Evolutionary conservation across 2,797 vertebrate genomes (phyloP).

Genomic region (Benthosema pterotum): DNA sequence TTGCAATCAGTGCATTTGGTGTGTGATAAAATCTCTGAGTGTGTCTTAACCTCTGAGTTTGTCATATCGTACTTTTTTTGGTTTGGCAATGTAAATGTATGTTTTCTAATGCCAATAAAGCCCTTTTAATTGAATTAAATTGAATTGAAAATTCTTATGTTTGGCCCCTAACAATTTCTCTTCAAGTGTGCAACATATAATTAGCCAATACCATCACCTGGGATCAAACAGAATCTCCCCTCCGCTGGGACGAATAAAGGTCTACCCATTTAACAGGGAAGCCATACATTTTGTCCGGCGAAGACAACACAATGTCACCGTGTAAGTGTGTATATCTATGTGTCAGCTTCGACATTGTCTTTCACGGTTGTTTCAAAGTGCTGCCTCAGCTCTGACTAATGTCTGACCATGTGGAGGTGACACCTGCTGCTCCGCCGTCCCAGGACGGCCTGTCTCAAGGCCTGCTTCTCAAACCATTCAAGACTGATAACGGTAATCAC

Average conservation of each 20-base stretch:
- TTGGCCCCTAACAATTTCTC: too few relatives aligned
- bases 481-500: constrained; percentile 24
- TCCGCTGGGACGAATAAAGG: background rate
- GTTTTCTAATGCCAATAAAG: too few relatives aligned
- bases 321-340: background rate
- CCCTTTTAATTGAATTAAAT: too few relatives aligned
- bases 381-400: constrained; percentile 35
- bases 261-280: background rate
- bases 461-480: constrained; percentile 17
- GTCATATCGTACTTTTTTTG: too few relatives aligned
- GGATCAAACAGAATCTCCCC: too few relatives aligned
- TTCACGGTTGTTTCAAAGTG: constrained; percentile 12
- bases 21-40: too few relatives aligned
- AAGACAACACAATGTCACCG: constrained; percentile 3
- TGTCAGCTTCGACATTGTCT: background rate
- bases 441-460: constrained; percentile 35
- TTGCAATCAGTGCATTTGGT: too few relatives aligned
- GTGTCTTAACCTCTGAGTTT: too few relatives aligned
- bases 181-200: too few relatives aligned
- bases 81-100: too few relatives aligned
- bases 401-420: constrained; percentile 16
- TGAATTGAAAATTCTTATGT: too few relatives aligned
- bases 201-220: too few relatives aligned
- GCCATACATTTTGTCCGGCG: background rate
- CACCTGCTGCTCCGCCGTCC: background rate